phyloP scores from a whole-genome alignment of 2,888 invertebrate genomes.

The Cheilosia grossa region DNA sequence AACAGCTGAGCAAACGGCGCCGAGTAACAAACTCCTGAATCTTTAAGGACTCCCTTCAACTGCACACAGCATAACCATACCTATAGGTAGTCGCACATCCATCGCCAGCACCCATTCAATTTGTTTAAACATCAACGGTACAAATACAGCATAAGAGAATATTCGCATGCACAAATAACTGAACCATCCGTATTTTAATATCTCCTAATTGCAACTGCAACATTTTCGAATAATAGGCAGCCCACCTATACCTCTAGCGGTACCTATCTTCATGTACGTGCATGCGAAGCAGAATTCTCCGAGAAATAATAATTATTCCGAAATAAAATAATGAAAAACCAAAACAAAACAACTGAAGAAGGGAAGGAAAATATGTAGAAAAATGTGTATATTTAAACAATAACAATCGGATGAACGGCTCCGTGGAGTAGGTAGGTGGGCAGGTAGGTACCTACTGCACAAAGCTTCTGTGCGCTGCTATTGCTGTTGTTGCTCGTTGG shows the following conservation, averaged over 20 bases:
- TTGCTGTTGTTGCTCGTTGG: constrained; percentile 63
- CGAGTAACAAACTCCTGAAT: neutral
- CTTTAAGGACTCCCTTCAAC: neutral
- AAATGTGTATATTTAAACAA: constrained; percentile 61
- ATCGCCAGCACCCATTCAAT: neutral
- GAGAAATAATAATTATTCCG: constrained; percentile 48
- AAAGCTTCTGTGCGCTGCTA: constrained; percentile 1
- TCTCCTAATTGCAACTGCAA: constrained; percentile 66
- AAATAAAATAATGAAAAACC: constrained; percentile 43
- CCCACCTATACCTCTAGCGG: neutral
- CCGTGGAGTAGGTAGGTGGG: constrained; percentile 21
- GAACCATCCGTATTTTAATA: constrained; percentile 62
- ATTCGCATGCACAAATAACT: constrained; percentile 32
- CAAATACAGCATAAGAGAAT: no score
- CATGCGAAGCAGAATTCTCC: constrained; percentile 21
- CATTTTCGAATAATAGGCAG: constrained; percentile 38
- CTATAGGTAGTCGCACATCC: neutral
- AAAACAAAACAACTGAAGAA: constrained; percentile 8
- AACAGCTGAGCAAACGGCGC: no score
- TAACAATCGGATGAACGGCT: constrained; percentile 67
- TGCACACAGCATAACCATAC: neutral
- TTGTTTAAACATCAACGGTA: neutral
- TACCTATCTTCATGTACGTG: neutral
- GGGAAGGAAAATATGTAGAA: constrained; percentile 21
- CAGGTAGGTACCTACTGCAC: constrained; percentile 3